phyloP scores from a whole-genome alignment of 2,113 vertebrate species.

The Paratilapia polleni region DNA sequence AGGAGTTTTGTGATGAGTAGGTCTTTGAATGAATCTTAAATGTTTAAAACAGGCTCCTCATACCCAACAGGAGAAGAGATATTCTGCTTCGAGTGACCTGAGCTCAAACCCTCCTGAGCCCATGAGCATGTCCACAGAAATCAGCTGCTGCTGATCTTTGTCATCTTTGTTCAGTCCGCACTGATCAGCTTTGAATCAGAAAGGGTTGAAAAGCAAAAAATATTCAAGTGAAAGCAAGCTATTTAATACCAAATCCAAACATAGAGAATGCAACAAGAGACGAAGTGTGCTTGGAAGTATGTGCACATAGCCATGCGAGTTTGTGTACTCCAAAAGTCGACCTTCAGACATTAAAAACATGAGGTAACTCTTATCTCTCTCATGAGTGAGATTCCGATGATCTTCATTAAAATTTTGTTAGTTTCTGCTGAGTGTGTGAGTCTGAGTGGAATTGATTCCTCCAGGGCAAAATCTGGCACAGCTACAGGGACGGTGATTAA shows the following conservation, averaged over 20 bases:
- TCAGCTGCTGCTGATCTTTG: slow-evolving; percentile 49
- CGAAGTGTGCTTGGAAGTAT: background rate
- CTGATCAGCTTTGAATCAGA: slow-evolving; percentile 6
- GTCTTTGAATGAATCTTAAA: background rate
- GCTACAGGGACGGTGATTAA: slow-evolving; percentile 49
- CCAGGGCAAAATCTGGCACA: slow-evolving; percentile 36
- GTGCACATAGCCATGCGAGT: background rate
- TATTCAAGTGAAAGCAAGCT: background rate
- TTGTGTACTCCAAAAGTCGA: background rate
- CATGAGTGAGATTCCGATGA: background rate
- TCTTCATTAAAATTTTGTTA: slow-evolving; percentile 26
- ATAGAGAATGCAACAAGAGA: background rate
- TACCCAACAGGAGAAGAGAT: background rate
- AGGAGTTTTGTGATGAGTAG: background rate
- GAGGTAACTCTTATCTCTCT: background rate
- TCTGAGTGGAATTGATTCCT: slow-evolving; percentile 41
- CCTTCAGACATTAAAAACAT: slow-evolving; percentile 1
- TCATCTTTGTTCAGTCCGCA: slow-evolving; percentile 19
- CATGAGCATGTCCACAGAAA: slow-evolving; percentile 46
- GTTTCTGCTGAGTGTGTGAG: slow-evolving; percentile 52
- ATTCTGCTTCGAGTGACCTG: background rate
- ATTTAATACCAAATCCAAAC: background rate
- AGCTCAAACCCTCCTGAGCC: background rate
- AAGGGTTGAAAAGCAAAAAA: background rate
- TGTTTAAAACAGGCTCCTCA: background rate